These are phyloP conservation scores for Tangara arthus DNA, from an alignment of 2,797 vertebrate species.

Conservation along the genomic window DNA sequence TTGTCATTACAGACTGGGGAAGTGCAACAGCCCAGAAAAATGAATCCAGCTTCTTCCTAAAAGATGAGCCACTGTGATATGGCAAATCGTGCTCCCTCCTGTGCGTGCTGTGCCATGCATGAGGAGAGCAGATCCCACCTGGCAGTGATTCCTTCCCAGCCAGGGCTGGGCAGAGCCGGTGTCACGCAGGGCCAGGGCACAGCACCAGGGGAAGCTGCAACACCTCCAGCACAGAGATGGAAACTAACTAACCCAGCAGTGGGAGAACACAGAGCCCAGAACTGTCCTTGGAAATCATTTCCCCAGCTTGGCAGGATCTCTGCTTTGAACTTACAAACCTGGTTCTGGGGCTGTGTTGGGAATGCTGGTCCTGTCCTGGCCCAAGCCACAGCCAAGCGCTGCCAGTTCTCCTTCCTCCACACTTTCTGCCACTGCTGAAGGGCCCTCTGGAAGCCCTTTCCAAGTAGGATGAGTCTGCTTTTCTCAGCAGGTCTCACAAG, in stretches of 20 bases:
- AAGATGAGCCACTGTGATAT: background rate
- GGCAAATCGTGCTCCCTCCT: background rate
- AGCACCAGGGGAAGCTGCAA: background rate
- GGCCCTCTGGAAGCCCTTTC: background rate
- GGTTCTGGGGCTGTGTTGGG: background rate
- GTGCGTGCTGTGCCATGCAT: fast-evolving
- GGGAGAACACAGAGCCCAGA: background rate
- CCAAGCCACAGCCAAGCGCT: background rate
- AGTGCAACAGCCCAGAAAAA: background rate
- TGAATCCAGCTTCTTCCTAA: background rate
- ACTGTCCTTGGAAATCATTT: background rate
- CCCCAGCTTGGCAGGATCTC: background rate
- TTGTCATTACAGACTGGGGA: fast-evolving
- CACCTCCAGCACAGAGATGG: fast-evolving
- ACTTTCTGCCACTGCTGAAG: background rate
- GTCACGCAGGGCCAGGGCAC: fast-evolving
- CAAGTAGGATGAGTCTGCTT: background rate
- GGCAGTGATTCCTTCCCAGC: background rate
- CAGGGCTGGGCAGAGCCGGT: background rate
- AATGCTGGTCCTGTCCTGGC: background rate
- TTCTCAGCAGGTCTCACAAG: background rate
- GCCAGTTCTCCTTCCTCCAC: background rate
- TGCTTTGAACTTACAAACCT: background rate
- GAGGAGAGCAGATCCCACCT: background rate
- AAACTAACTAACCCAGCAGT: background rate